phyloP scores from a whole-genome alignment of 2,113 vertebrate species.

The Manacus vitellinus region DNA sequence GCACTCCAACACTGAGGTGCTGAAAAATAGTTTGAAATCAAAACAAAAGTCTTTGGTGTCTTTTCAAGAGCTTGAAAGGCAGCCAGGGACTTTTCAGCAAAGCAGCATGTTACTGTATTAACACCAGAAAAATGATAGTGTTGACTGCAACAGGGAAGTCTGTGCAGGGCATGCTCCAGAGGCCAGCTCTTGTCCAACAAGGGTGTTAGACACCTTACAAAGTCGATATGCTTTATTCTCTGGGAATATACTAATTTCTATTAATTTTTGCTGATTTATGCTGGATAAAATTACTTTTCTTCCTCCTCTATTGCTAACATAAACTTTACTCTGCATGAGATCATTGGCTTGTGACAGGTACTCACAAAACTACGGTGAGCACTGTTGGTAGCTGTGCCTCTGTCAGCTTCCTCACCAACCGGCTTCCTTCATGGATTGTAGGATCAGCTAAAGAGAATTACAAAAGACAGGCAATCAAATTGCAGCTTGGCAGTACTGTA shows the following conservation, averaged over 20 bases:
- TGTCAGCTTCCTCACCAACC: not conserved
- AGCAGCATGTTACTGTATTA: conserved; percentile 20
- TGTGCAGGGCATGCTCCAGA: not conserved
- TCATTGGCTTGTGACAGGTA: not conserved
- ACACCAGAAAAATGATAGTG: not conserved
- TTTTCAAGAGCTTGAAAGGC: conserved; percentile 52
- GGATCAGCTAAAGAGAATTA: not conserved
- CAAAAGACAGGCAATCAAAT: not conserved
- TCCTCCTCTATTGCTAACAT: not conserved
- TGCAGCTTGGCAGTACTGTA: not conserved
- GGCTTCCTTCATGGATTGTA: not conserved
- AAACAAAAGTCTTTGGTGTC: conserved; percentile 35
- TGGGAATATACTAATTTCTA: not conserved
- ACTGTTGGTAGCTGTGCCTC: not conserved
- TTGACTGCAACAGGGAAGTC: conserved; percentile 5
- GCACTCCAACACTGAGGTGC: conserved; percentile 21
- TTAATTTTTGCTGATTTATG: not conserved
- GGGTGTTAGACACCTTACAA: not conserved
- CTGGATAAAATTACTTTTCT: not conserved
- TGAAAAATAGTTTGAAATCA: conserved; percentile 58
- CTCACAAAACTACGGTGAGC: not conserved
- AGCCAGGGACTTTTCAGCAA: conserved; percentile 53
- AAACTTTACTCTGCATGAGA: not conserved
- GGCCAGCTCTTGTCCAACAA: not conserved
- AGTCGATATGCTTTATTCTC: not conserved